Conservation (phyloP, 2,888 invertebrate species). For the Polyploca ridens region DNA sequence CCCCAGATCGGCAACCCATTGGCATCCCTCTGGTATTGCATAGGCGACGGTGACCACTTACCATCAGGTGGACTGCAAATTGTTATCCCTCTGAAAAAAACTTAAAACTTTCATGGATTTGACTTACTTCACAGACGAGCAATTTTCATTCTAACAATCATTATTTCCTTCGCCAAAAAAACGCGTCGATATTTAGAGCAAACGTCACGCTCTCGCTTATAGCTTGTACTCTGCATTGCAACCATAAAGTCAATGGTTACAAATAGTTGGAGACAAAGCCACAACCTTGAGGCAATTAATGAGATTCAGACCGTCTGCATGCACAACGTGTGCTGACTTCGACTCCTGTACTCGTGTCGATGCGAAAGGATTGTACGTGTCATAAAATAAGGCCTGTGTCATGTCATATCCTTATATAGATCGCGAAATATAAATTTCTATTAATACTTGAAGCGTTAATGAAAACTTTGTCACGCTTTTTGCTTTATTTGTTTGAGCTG, state of each 20-base stretch:
- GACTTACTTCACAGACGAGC: no score
- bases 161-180: no score
- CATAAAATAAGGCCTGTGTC: background rate
- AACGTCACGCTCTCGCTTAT: constrained; percentile 24
- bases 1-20: no score
- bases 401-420: constrained; percentile 8
- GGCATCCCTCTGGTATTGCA: no score
- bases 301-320: constrained; percentile 68
- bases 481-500: background rate
- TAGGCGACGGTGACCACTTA: no score
- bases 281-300: constrained; percentile 72
- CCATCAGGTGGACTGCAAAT: no score
- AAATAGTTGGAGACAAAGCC: constrained; percentile 70
- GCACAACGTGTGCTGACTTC: constrained; percentile 47
- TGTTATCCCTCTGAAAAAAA: no score
- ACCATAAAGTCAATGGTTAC: constrained; percentile 56
- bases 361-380: constrained; percentile 36
- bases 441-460: constrained; percentile 2
- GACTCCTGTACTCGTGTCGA: constrained; percentile 13
- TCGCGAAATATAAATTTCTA: constrained; percentile 8
- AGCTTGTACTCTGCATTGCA: constrained; percentile 22
- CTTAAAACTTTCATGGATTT: no score
- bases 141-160: no score
- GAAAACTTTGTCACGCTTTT: background rate
- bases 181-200: background rate